Evolutionary conservation across 2,888 invertebrate genomes (phyloP), one percentile per base, ranked within the genome.

Genomic region (Hyalella azteca): DNA sequence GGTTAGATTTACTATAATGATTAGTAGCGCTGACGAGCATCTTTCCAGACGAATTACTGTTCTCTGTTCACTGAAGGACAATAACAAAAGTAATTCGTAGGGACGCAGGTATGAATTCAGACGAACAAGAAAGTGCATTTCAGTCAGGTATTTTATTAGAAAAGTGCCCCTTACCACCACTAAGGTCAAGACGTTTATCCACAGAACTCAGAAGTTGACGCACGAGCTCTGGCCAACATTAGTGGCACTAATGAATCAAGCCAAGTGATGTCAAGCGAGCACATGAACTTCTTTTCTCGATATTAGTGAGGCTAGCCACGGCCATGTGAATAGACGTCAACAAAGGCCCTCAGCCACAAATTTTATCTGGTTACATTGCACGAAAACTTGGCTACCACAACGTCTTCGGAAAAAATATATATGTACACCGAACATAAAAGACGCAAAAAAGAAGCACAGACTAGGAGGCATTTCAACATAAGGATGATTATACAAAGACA

Each of bases 131-230:
- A 22, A 54, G 54, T 54, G n/a, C n/a, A 54, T 54, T 54, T 54
- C 54, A 66, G 36, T 75, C 45, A 41, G 45, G 22, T 75, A 45
- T 75, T 75, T 75, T 75, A 75, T 75, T 75, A 75, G 22, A 75
- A 75, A 75, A 75, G 75, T 75, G 75, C 75, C 75, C 40, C 45
- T 75, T 75, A 75, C 45, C 75, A 75, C 75, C 75, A 75, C 75
- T 75, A 75, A 75, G 32, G 66, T 66, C 66, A 66, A 66, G 66
- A 66, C 66, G 66, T 36, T 66, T 36, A 36, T 36, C 36, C 66
- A 66, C 66, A 66, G 36, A 66, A 66, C 36, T 66, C 66, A 36
- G 32, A 3, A 59, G 36, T 66, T 66, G 29, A n/a, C 59, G 36
- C 39, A 13, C 36, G 4, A 66, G n/a, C n/a, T n/a, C n/a, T n/a